Percentiles rank a stretch among this genome's conserved stretches.
phyloP scores from a whole-genome alignment of 2,797 vertebrate species.

The Aulostomus chinensis region DNA sequence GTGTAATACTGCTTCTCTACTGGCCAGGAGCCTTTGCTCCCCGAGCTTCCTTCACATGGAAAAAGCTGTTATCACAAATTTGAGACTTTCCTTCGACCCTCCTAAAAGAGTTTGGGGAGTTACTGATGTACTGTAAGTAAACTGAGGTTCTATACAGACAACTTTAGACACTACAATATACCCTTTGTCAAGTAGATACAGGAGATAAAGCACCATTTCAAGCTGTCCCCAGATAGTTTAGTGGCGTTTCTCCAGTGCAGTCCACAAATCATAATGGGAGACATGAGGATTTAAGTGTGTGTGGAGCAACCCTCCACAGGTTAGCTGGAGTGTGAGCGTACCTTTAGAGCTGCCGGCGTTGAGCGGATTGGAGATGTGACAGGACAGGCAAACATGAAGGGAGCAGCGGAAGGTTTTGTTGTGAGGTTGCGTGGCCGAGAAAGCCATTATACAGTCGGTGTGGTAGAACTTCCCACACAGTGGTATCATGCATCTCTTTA shows the following conservation, averaged over 20 bases:
- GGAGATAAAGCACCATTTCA: background rate
- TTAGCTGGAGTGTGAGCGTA: constrained; percentile 48
- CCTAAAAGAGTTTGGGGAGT: too few species aligned
- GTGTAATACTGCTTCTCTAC: too few species aligned
- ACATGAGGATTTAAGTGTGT: background rate
- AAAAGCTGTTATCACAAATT: too few species aligned
- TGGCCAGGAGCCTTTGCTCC: too few species aligned
- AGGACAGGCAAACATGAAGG: constrained; percentile 94
- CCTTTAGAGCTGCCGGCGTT: constrained; percentile 92
- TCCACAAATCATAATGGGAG: too few species aligned
- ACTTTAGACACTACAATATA: too few species aligned
- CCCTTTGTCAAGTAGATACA: background rate
- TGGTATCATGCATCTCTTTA: constrained; percentile 93
- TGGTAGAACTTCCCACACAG: constrained; percentile 98
- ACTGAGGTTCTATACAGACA: too few species aligned
- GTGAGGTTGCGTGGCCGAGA: constrained; percentile 86
- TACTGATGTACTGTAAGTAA: too few species aligned
- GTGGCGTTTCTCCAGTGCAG: too few species aligned
- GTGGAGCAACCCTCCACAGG: background rate
- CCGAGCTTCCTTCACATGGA: too few species aligned
- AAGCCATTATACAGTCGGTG: constrained; percentile 86
- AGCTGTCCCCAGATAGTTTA: too few species aligned
- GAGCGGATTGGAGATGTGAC: constrained; percentile 90
- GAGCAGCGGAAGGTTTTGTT: constrained; percentile 95
- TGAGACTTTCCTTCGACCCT: too few species aligned